Evolutionary conservation across 2,888 invertebrate genomes (phyloP), one percentile per base, ranked within the genome.

Genomic region (Tridacna crocea): DNA sequence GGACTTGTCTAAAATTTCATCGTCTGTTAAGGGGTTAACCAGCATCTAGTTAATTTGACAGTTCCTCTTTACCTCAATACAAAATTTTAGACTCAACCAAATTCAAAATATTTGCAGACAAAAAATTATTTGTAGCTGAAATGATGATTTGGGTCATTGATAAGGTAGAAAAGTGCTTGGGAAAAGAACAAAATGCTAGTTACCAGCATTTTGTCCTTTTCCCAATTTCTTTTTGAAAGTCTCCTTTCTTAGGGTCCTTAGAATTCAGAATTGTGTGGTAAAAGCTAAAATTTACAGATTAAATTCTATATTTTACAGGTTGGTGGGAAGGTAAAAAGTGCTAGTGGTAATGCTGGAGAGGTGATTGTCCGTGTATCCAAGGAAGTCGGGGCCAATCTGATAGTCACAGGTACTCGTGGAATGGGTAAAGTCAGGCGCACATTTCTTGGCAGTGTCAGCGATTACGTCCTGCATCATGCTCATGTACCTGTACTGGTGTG

Each of bases 251-350:
- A 51, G 51, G 15, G 51, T 11, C 51, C 11, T 51, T 15, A 51
- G 51, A 51, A 51, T 13, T 11, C 51, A 15, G 11, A 11, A 13
- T 13, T 51, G 15, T 51, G 51, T 13, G 51, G 51, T 11, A 51
- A 51, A 51, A 15, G 51, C 12, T 51, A 13, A 51, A 51, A 51
- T 15, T 15, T 51, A 24, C 61, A 61, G 24, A 61, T 51, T 55
- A 6, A 55, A 19, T 55, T 10, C n/a, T 22, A 2, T 65, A 26
- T 27, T 27, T 46, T 46, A 6, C 66, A 89, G 89, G 85, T 89
- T 75, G 90, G 90, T 17, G 90, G 90, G 47, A 90, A 88, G 77
- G 89, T 90, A 36, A 90, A 90, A 75, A 90, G 89, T 77, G 82
- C 88, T 12, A 87, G 89, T 24, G 90, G 90, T 19, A 86, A 82